Evolutionary conservation across 2,888 invertebrate species (phyloP).

Genomic region (Axea sp.): DNA sequence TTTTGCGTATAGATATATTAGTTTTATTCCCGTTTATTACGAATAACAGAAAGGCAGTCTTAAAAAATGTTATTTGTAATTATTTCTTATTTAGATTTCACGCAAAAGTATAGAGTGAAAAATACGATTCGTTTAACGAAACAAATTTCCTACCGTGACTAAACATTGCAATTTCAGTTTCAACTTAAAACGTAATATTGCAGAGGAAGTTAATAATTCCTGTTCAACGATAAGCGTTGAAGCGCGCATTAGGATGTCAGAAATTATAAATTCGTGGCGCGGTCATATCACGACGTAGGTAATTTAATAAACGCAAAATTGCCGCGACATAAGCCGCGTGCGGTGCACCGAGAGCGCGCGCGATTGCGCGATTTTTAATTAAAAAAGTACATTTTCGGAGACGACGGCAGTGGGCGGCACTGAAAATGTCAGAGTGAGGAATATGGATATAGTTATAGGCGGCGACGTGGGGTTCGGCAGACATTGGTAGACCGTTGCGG

Average conservation of each 20-base stretch:
- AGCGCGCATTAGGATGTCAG: conserved; percentile 50
- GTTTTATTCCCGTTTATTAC: too few relatives aligned
- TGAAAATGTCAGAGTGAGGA: conserved; percentile 73
- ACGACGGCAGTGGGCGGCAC: conserved; percentile 54
- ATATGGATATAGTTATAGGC: conserved; percentile 78
- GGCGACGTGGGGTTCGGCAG: conserved; percentile 73
- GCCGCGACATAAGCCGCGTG: conserved; percentile 53
- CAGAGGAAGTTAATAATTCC: conserved; percentile 36
- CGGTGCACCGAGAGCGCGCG: conserved; percentile 40
- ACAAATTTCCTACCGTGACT: background rate
- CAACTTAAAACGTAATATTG: conserved; percentile 12
- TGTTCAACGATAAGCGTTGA: conserved; percentile 41
- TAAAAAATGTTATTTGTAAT: too few relatives aligned
- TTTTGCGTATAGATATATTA: too few relatives aligned
- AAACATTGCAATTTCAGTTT: background rate
- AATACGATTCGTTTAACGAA: too few relatives aligned
- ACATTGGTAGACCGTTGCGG: conserved; percentile 61
- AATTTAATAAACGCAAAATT: conserved; percentile 67
- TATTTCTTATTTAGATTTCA: too few relatives aligned
- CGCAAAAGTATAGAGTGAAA: too few relatives aligned
- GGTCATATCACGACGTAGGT: conserved; percentile 56
- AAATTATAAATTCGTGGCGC: conserved; percentile 50
- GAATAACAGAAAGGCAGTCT: too few relatives aligned
- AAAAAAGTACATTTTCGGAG: conserved; percentile 65
- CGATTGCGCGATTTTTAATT: conserved; percentile 63